Evolutionary conservation across 2,888 invertebrate genomes (phyloP).

Genomic region (Mycalesis mineus): DNA sequence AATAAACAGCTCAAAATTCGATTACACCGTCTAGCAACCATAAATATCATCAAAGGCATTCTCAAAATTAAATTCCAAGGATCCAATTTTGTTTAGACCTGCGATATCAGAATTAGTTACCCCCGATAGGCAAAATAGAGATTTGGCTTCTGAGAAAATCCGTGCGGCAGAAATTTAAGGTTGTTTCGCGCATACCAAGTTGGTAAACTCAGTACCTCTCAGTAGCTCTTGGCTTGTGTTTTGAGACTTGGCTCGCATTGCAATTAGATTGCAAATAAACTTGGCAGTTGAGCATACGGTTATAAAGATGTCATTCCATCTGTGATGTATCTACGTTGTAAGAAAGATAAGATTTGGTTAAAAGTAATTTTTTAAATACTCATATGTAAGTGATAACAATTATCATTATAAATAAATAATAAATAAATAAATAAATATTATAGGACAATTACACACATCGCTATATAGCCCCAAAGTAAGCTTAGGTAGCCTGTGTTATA

Average conservation of each 20-base stretch:
- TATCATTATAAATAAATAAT: no score
- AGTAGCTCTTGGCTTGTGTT: neutral
- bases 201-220: no score
- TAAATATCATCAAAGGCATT: neutral
- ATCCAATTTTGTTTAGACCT: neutral
- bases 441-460: no score
- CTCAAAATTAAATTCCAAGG: neutral
- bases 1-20: neutral
- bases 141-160: conserved; percentile 21
- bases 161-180: conserved; percentile 2
- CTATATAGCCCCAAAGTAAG: no score
- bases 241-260: neutral
- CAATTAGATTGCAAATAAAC: neutral
- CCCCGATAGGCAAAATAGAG: conserved; percentile 5
- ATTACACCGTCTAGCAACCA: neutral
- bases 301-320: no score
- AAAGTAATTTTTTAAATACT: no score
- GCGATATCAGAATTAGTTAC: neutral
- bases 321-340: no score
- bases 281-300: neutral
- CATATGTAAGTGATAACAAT: no score
- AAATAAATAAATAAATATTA: no score
- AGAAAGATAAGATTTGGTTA: neutral
- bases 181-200: neutral
- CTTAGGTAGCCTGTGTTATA: no score